Base-by-base conservation (phyloP, 2,888 invertebrate species). In the Dromius quadrimaculatus region DNA sequence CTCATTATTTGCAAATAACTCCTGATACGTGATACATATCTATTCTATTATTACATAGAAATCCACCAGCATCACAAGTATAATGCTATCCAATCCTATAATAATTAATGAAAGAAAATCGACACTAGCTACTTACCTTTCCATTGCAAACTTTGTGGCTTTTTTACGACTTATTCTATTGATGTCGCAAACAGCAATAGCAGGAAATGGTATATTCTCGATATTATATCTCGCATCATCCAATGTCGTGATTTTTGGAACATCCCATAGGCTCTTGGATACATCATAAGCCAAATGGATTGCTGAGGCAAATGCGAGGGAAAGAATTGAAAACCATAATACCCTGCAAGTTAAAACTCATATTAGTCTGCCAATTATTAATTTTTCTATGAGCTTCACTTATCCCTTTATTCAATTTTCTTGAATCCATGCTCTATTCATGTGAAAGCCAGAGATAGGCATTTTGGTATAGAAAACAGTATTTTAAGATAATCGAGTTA, bases 71-170 rank as follows among this genome's bases (percentile, higher is more conserved):
- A n/a, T n/a, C n/a, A n/a, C n/a, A n/a, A n/a, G n/a, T n/a, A n/a
- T n/a, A n/a, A n/a, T n/a, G n/a, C n/a, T n/a, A n/a, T n/a, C n/a
- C n/a, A n/a, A n/a, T n/a, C n/a, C n/a, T n/a, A n/a, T n/a, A n/a
- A n/a, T n/a, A n/a, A n/a, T n/a, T n/a, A n/a, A n/a, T n/a, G n/a
- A n/a, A n/a, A n/a, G n/a, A n/a, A n/a, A n/a, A n/a, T n/a, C n/a
- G n/a, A n/a, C n/a, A n/a, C n/a, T n/a, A n/a, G n/a, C n/a, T 57
- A 59, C n/a, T 59, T 9, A 59, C 59, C 34, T 15, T 6, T 59
- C 20, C 36, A 17, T 34, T 11, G 59, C 59, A n/a, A 59, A 36
- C 3, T 17, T 1, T n/a, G 15, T 36, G 3, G 59, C 59, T 4
- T 13, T 32, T 34, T 11, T 36, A 3, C n/a, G 6, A 34, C 36